phyloP scores from a whole-genome alignment of 1,140 invertebrate genomes.

The Asobara japonica region DNA sequence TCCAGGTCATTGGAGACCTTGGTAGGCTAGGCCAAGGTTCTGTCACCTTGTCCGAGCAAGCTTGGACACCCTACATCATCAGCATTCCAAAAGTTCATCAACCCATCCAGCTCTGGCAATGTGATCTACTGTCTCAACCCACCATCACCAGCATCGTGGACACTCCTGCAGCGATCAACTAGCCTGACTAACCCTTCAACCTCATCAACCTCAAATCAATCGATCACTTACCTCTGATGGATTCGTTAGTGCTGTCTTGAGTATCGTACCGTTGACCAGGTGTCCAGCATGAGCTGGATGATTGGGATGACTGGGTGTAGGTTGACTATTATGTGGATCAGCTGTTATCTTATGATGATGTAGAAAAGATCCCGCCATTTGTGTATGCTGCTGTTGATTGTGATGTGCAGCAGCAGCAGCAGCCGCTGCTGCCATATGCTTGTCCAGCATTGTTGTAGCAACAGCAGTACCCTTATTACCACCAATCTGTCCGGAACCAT shows the following conservation, averaged over 20 bases:
- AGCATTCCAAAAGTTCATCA: too few relatives aligned
- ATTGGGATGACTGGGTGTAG: constrained; percentile 61
- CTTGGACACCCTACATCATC: too few relatives aligned
- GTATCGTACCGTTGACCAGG: constrained; percentile 88
- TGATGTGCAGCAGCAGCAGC: constrained; percentile 59
- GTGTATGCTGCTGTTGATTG: constrained; percentile 57
- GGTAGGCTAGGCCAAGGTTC: too few relatives aligned
- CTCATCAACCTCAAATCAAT: background rate
- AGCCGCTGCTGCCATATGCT: constrained; percentile 59
- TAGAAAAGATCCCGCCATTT: constrained; percentile 57
- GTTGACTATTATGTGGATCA: constrained; percentile 60
- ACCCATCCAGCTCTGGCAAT: too few relatives aligned
- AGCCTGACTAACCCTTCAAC: too few relatives aligned
- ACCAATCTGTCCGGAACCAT: constrained; percentile 55
- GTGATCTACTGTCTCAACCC: too few relatives aligned
- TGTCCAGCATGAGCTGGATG: constrained; percentile 69
- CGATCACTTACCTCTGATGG: constrained; percentile 80
- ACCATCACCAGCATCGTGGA: too few relatives aligned
- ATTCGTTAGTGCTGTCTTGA: constrained; percentile 93
- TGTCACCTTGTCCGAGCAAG: too few relatives aligned
- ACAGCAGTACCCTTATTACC: constrained; percentile 60
- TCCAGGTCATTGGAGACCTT: too few relatives aligned
- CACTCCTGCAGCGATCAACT: too few relatives aligned
- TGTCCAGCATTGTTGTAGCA: constrained; percentile 66
- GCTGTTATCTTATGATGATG: constrained; percentile 62